Base-by-base conservation (phyloP, 2,888 invertebrate genomes). In the Sminthurides aquaticus region DNA sequence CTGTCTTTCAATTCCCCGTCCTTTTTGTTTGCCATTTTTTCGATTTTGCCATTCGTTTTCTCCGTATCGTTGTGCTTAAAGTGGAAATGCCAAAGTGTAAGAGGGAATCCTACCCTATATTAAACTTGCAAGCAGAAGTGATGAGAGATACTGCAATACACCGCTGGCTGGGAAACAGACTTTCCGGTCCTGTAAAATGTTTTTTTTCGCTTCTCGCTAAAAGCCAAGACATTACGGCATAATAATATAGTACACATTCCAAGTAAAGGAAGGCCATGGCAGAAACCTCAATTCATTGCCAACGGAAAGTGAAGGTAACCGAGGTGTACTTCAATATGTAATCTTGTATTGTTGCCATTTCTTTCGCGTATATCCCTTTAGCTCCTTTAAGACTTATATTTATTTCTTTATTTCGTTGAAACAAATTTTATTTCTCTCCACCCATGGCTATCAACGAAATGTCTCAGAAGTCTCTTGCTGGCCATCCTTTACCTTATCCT, bases 221-320 rank as follows among this genome's bases (percentile, higher is more conserved):
- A 52, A 20, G 52, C 20, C 52, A 52, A 52, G 52, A 20, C 5
- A 52, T 34, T 34, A 18, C 5, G 5, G 5, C 5, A 52, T 8
- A 52, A 20, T 15, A 43, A 43, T 8, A 43, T 11, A 18, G 18
- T 20, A 20, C 11, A 52, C 52, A 5, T 20, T 5, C 22, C 5
- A 22, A 18, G 11, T 52, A 15, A 22, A 59, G 57, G 54, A 64
- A 64, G 64, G 64, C 59, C 64, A 64, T 59, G 54, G 58, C 29
- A 59, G n/a, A 43, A 49, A 52, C 52, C 52, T 52, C 26, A 22
- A 56, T 54, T 64, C 64, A 64, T 34, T 64, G 64, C 56, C 64
- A 60, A 34, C 54, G 57, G 58, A 64, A 64, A 64, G 64, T 64
- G 64, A 64, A 64, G 64, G 64, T 29, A 43, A 64, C 43, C 43